Evolutionary conservation across 1,140 invertebrate genomes (phyloP), one percentile per base, ranked within the genome.

Genomic region (Brachystomella parvula): DNA sequence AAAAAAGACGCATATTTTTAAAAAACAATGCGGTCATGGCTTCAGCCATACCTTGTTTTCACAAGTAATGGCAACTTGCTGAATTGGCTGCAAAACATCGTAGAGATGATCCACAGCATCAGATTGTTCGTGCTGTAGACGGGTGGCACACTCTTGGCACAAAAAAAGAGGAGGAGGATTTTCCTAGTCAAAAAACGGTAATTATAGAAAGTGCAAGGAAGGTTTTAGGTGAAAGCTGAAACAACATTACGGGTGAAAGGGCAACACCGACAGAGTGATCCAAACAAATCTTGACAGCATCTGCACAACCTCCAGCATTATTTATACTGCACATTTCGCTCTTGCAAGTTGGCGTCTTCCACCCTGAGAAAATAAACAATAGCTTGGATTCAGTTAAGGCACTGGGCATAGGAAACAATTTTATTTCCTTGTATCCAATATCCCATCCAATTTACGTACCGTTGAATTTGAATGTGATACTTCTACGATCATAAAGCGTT

Each of bases 111-210:
- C 17, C 85, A 87, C 79, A 86, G 88, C 77, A 39, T 88, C 83
- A 76, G 61, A 63, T 47, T 81, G 74, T 86, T 80, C 77, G 63
- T 77, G 75, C 63, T 77, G 88, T 70, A 97, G 89, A 77, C 92
- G 87, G 76, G 96, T 94, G 33, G 91, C 90, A 80, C 96, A 99
- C 77, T 95, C 94, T 72, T 95, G 91, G 77, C 96, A 99, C 0
- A 98, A 82, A 77, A 95, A 96, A 3, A 98, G 81, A 0, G 96
- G 95, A 15, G 96, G 95, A 0, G 95, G 92, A 64, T 86, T 90
- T 80, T 87, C 92, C 65, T 81, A 87, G 64, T 81, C 62, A 79
- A 80, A 47, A 78, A 79, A 61, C 28, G 73, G 58, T n/a, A 65
- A 71, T 32, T 35, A 19, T 65, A 31, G 28, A n/a, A n/a, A n/a